These are phyloP conservation scores for Cirrhinus molitorella DNA, from an alignment of 2,797 vertebrate genomes.

Conservation along the genomic window DNA sequence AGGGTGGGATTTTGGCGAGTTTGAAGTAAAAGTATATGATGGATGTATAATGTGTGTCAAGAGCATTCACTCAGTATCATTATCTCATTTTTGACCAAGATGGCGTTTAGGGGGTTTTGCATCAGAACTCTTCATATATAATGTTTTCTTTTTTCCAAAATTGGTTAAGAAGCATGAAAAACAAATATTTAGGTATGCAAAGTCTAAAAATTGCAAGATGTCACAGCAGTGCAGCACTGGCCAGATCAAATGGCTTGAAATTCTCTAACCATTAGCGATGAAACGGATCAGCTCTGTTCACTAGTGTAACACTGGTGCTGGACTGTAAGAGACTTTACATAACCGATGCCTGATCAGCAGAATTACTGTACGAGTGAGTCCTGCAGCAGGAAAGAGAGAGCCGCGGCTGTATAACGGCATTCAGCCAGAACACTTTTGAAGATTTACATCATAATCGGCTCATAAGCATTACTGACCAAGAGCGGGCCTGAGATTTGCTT, in stretches of 20 bases:
- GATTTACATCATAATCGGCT: conserved; percentile 60
- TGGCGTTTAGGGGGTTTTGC: no score
- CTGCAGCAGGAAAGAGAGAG: conserved; percentile 29
- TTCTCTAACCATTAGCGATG: not conserved
- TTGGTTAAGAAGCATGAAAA: not conserved
- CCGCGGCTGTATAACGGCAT: conserved; percentile 17
- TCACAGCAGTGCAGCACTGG: not conserved
- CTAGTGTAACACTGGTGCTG: not conserved
- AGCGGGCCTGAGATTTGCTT: conserved; percentile 56
- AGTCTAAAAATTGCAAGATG: not conserved
- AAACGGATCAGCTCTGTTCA: not conserved
- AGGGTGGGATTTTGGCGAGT: no score
- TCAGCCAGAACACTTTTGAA: conserved; percentile 38
- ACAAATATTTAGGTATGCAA: not conserved
- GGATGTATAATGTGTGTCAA: no score
- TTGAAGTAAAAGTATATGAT: no score
- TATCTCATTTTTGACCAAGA: no score
- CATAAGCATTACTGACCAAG: conserved; percentile 50
- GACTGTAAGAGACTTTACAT: not conserved
- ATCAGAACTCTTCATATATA: no score
- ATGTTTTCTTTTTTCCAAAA: no score
- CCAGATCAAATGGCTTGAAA: not conserved
- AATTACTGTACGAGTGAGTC: conserved; percentile 12
- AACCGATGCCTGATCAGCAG: conserved; percentile 2
- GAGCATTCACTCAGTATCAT: no score